phyloP scores from a whole-genome alignment of 2,113 vertebrate genomes.

The Zapus hudsonius region DNA sequence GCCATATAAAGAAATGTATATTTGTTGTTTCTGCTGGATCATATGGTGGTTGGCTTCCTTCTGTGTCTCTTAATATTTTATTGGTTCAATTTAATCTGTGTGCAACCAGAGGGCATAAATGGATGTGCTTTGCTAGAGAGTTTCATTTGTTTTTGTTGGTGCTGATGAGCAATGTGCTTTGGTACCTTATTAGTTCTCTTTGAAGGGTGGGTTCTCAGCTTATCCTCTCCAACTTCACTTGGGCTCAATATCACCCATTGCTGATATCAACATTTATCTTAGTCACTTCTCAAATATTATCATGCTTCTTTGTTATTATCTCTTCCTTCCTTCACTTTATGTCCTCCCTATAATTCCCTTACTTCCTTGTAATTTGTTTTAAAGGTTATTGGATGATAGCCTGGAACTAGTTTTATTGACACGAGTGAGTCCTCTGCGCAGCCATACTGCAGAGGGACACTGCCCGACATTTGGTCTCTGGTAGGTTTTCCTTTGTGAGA shows the following conservation, averaged over 20 bases:
- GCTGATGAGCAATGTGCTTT: not conserved
- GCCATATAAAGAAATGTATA: not conserved
- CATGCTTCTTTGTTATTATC: not conserved
- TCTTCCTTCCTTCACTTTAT: not conserved
- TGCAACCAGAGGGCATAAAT: not conserved
- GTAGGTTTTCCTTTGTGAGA: slow-evolving; percentile 43
- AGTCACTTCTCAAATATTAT: not conserved
- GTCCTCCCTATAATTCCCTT: not conserved
- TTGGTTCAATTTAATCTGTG: slow-evolving; percentile 8
- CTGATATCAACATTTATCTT: not conserved
- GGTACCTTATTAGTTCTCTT: not conserved
- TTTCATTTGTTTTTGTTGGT: slow-evolving; percentile 15
- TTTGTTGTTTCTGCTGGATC: slow-evolving; percentile 7
- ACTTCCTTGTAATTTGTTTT: not conserved
- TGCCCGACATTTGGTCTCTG: not conserved
- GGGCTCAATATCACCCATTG: not conserved
- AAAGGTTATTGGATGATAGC: not conserved
- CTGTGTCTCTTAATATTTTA: slow-evolving; percentile 46
- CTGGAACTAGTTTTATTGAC: not conserved
- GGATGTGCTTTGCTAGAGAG: not conserved
- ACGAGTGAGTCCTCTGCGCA: not conserved
- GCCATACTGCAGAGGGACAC: not conserved
- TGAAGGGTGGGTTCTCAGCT: not conserved
- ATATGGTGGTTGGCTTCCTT: not conserved
- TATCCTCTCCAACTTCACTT: not conserved